Evolutionary conservation across 2,888 invertebrate species (phyloP), one percentile per base, ranked within the genome.

Genomic region (Steinernema scapterisci): DNA sequence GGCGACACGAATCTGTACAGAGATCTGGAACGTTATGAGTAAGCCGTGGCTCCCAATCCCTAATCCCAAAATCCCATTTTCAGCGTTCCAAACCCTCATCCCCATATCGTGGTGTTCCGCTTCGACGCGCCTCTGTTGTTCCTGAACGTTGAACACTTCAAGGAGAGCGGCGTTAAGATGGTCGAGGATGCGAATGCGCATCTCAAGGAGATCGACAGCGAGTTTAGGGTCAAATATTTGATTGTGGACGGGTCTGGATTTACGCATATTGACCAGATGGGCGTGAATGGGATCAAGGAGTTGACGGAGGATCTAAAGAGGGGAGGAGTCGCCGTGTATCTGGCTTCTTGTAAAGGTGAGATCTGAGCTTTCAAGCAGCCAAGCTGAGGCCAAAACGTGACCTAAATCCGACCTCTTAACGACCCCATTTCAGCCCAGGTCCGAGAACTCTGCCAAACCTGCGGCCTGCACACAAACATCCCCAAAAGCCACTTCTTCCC

Each of bases 91-190:
- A 25, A 73, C 27, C 6, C 54, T 19, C 56, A 51, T 25, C 21
- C 43, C 9, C 71, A 74, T 6, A 46, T 73, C 44, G 25, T 46
- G 6, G 76, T 52, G 56, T 88, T 89, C 83, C 86, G 89, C 11
- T 89, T 89, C 81, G 89, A 89, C 74, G 87, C 88, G n/a, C 88
- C 89, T 9, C 81, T 89, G 27, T 89, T 89, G 80, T 90, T 88
- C 84, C 89, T 89, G 21, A 89, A 89, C 81, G 84, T 85, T 3
- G 89, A 89, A 75, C 84, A 86, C 77, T 89, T 89, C 79, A 80
- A 86, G 56, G 82, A 83, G 21, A 82, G 82, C 25, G 72, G 88
- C 5, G 87, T 87, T 1, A 72, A 76, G 48, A 16, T 54, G 44
- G 51, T 75, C n/a, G 56, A 19, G 7, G 25, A 73, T 0, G 2